These are phyloP conservation scores for Gobionotothen gibberifrons DNA, from an alignment of 2,797 vertebrate species.

Conservation along the genomic window DNA sequence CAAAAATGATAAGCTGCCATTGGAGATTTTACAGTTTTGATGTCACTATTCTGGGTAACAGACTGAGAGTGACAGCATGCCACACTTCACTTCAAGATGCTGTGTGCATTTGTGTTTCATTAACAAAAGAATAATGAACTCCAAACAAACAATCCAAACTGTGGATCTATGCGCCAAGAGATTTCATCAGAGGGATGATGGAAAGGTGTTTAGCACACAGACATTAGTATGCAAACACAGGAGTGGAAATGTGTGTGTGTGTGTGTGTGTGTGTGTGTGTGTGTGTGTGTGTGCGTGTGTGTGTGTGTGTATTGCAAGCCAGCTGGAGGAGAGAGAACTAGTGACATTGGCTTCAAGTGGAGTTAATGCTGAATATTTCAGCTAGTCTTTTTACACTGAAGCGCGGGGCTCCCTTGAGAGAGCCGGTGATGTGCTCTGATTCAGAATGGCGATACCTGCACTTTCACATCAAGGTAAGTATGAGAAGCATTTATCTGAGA, in stretches of 20 bases:
- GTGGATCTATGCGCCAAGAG: slow-evolving; percentile 55
- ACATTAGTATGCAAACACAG: slow-evolving; percentile 59
- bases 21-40: slow-evolving; percentile 59
- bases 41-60: slow-evolving; percentile 66
- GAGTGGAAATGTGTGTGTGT: background rate
- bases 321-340: slow-evolving; percentile 48
- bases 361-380: slow-evolving; percentile 75
- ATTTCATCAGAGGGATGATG: slow-evolving; percentile 65
- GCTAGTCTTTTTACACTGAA: slow-evolving; percentile 51
- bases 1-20: slow-evolving; percentile 53
- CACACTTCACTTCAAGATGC: slow-evolving; percentile 52
- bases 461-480: slow-evolving; percentile 75
- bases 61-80: slow-evolving; percentile 29
- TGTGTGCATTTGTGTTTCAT: slow-evolving; percentile 66
- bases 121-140: slow-evolving; percentile 71
- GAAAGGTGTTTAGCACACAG: slow-evolving; percentile 62
- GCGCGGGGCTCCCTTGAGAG: slow-evolving; percentile 56
- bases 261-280: background rate
- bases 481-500: slow-evolving; percentile 73
- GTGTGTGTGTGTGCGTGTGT: slow-evolving; percentile 24
- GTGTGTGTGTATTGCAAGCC: slow-evolving; percentile 29
- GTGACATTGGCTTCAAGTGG: slow-evolving; percentile 73
- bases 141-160: slow-evolving; percentile 67
- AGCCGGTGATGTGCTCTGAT: slow-evolving; percentile 68
- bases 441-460: slow-evolving; percentile 66